Percentiles rank a stretch among this genome's conserved stretches.
Conservation (phyloP, 2,113 vertebrate genomes). For the Elanoides forficatus region DNA sequence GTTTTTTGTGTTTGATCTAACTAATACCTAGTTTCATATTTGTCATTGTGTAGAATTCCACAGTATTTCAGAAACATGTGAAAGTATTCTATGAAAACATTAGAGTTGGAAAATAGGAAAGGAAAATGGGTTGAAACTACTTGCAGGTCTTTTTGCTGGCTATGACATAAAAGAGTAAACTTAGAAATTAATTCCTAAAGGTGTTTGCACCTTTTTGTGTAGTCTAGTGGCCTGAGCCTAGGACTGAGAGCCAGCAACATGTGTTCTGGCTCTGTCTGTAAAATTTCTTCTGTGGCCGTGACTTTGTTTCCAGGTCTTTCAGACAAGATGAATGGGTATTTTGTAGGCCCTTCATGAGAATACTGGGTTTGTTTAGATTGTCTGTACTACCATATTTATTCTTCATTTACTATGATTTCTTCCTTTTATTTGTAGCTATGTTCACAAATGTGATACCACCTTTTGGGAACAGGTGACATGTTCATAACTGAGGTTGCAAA, state of each 20-base stretch:
- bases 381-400: neutral
- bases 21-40: slow-evolving; percentile 11
- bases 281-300: neutral
- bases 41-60: slow-evolving; percentile 1
- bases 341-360: neutral
- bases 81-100: slow-evolving; percentile 10
- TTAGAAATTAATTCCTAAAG: neutral
- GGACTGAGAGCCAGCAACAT: neutral
- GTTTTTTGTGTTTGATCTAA: slow-evolving; percentile 27
- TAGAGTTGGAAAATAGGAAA: neutral
- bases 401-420: neutral
- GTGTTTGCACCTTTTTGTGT: neutral
- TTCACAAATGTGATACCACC: neutral
- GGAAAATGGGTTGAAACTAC: neutral
- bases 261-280: neutral
- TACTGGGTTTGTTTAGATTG: neutral
- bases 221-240: neutral
- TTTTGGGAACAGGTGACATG: neutral
- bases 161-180: neutral
- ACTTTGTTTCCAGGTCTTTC: neutral
- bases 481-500: neutral
- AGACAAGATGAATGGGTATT: neutral
- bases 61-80: neutral
- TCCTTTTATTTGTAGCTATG: neutral
- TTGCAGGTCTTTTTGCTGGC: slow-evolving; percentile 12